Conservation (phyloP, 2,797 vertebrate species). For the Allobates femoralis region DNA sequence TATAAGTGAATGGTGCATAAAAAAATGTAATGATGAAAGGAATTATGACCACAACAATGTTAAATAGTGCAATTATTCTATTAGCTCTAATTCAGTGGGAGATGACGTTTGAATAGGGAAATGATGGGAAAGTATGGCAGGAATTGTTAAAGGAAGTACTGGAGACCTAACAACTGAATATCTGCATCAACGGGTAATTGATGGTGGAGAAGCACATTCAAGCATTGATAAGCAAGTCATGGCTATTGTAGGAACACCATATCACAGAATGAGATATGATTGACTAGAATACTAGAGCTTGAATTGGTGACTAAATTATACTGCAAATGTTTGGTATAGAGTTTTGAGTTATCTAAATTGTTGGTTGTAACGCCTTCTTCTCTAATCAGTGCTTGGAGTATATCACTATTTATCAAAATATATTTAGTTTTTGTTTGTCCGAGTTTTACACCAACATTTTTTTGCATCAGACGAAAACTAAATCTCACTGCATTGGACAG, state of each 20-base stretch:
- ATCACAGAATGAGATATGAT: not conserved
- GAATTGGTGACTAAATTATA: not conserved
- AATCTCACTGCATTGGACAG: too few species aligned
- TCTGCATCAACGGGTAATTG: not conserved
- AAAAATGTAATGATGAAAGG: not conserved
- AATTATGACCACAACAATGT: not conserved
- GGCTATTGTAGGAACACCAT: not conserved
- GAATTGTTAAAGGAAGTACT: not conserved
- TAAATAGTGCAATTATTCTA: not conserved
- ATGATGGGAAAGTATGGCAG: not conserved
- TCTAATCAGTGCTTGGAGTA: too few species aligned
- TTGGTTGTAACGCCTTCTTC: too few species aligned
- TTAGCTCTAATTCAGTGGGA: not conserved
- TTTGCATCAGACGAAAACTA: too few species aligned
- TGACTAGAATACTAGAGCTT: not conserved
- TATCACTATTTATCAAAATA: too few species aligned
- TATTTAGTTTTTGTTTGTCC: too few species aligned
- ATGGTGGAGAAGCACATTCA: not conserved
- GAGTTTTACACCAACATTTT: too few species aligned
- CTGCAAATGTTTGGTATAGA: too few species aligned
- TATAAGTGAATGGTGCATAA: not conserved
- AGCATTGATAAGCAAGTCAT: not conserved
- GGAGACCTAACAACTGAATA: not conserved
- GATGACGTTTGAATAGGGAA: not conserved
- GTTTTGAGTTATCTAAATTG: too few species aligned